Percentiles rank a stretch among this genome's conserved stretches.
phyloP scores from a whole-genome alignment of 2,797 vertebrate genomes.

The Pseudochromis fuscus region DNA sequence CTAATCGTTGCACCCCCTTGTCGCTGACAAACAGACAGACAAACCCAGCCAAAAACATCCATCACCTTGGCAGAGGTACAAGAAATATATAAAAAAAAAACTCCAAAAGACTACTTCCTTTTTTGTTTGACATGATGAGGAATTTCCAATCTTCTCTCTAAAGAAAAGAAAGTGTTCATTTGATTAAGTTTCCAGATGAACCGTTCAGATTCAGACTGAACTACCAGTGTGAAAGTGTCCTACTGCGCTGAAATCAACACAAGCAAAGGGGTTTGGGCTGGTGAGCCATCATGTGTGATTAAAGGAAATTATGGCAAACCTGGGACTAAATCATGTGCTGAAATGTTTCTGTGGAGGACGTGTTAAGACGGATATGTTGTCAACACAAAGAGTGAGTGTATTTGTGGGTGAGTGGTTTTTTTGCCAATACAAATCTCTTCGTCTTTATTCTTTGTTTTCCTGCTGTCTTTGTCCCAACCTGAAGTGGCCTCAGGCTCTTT shows the following conservation, averaged over 20 bases:
- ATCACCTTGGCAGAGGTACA: too few species aligned
- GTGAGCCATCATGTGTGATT: conserved; percentile 56
- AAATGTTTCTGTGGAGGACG: conserved; percentile 42
- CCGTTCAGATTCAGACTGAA: conserved; percentile 3
- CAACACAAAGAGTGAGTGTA: conserved; percentile 18
- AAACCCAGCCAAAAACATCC: too few species aligned
- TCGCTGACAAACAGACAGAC: too few species aligned
- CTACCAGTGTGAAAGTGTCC: conserved; percentile 69
- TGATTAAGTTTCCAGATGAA: background rate
- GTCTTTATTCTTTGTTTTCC: conserved; percentile 38
- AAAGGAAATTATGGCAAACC: conserved; percentile 58
- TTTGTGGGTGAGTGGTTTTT: conserved; percentile 41
- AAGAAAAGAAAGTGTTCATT: background rate
- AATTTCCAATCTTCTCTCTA: conserved; percentile 2
- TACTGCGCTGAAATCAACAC: conserved; percentile 59
- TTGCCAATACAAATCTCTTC: conserved; percentile 27
- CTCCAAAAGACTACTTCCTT: background rate
- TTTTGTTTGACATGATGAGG: conserved; percentile 1
- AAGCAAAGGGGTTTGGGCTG: conserved; percentile 32
- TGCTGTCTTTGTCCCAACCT: conserved; percentile 45
- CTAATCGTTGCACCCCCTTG: too few species aligned
- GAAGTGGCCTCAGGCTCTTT: conserved; percentile 35
- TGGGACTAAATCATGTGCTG: conserved; percentile 62
- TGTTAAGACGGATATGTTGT: conserved; percentile 38
- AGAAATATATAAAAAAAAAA: too few species aligned